phyloP scores from a whole-genome alignment of 2,113 vertebrate genomes.

The Syngnathus scovelli region DNA sequence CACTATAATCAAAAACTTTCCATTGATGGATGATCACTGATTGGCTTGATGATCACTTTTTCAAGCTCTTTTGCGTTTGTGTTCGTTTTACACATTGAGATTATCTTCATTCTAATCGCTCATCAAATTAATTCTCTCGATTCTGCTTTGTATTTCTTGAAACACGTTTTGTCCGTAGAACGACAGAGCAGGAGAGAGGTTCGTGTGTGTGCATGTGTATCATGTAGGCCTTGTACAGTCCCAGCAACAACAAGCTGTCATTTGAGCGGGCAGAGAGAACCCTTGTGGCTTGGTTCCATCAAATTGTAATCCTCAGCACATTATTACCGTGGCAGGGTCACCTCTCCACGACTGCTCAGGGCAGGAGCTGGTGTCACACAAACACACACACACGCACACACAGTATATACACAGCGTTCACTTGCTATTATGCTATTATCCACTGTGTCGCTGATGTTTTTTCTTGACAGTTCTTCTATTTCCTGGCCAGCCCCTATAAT shows the following conservation, averaged over 20 bases:
- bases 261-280: slow-evolving; percentile 73
- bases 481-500: slow-evolving; percentile 76
- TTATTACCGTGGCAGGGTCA: slow-evolving; percentile 73
- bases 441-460: slow-evolving; percentile 53
- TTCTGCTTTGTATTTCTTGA: slow-evolving; percentile 9
- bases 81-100: not conserved
- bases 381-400: slow-evolving; percentile 7
- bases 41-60: slow-evolving; percentile 36
- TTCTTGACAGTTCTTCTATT: slow-evolving; percentile 66
- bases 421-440: slow-evolving; percentile 37
- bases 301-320: slow-evolving; percentile 73
- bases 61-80: slow-evolving; percentile 11
- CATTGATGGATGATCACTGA: not conserved
- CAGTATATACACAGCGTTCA: slow-evolving; percentile 7
- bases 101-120: slow-evolving; percentile 31
- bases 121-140: slow-evolving; percentile 18
- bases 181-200: slow-evolving; percentile 8
- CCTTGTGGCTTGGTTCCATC: slow-evolving; percentile 73
- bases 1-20: slow-evolving; percentile 51
- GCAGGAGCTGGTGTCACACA: slow-evolving; percentile 52
- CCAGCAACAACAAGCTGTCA: slow-evolving; percentile 68
- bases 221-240: not conserved
- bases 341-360: slow-evolving; percentile 61
- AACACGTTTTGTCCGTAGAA: slow-evolving; percentile 23
- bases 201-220: slow-evolving; percentile 52